Conservation (phyloP, 92 coral and sea anemone species). For the Anthopleura xanthogrammica region DNA sequence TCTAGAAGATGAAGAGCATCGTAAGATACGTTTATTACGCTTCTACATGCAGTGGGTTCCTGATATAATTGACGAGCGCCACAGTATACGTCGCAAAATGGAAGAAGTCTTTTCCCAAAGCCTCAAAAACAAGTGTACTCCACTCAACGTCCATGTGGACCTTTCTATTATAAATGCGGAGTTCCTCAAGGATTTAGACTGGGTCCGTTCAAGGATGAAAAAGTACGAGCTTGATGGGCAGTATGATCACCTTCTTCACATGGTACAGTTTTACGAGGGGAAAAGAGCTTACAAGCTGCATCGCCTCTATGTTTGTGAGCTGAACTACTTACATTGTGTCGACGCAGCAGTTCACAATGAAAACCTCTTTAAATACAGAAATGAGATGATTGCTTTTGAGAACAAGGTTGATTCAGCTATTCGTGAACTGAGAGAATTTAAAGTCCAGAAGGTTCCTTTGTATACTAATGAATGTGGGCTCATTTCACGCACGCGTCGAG, state of each 20-base stretch:
- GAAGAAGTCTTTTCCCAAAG: constrained; percentile 87
- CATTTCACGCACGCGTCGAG: constrained; percentile 75
- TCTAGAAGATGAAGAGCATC: constrained; percentile 91
- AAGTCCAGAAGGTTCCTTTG: constrained; percentile 77
- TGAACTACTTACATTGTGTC: constrained; percentile 65
- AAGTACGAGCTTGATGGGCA: constrained; percentile 79
- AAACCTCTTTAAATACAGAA: constrained; percentile 62
- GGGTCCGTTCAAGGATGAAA: constrained; percentile 72
- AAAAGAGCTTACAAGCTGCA: constrained; percentile 79
- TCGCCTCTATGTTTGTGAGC: constrained; percentile 80
- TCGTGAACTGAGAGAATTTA: constrained; percentile 55
- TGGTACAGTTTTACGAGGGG: constrained; percentile 82
- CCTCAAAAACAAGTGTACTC: constrained; percentile 52
- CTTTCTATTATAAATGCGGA: constrained; percentile 54
- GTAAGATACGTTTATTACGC: constrained; percentile 67
- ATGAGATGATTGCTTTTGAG: constrained; percentile 76
- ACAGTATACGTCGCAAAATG: constrained; percentile 73
- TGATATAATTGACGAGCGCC: constrained; percentile 67
- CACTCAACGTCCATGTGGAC: constrained; percentile 40
- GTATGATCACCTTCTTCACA: constrained; percentile 65
- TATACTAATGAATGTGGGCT: constrained; percentile 83
- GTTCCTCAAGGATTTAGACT: constrained; percentile 71
- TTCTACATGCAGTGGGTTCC: constrained; percentile 91
- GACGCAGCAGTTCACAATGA: constrained; percentile 63
- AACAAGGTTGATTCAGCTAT: constrained; percentile 58